Percentiles rank a stretch among this genome's conserved stretches.
phyloP scores from a whole-genome alignment of 2,888 invertebrate genomes.

The Aphrophora alni region DNA sequence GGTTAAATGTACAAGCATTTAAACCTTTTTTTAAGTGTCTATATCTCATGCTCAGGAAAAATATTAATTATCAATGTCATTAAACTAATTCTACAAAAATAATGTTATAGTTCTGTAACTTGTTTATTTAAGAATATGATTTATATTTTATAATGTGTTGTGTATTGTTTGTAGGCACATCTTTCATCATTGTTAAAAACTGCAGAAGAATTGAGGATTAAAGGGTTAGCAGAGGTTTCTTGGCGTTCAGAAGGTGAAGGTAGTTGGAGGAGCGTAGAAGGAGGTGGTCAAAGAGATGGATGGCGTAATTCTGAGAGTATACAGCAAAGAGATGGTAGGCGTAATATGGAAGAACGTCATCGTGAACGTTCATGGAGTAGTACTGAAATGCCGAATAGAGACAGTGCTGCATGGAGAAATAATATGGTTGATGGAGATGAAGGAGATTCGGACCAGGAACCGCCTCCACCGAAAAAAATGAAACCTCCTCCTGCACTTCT shows the following conservation, averaged over 20 bases:
- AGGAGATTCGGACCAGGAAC: slow-evolving; percentile 38
- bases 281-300: slow-evolving; percentile 10
- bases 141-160: too few species aligned
- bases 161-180: slow-evolving; percentile 80
- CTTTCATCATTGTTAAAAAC: slow-evolving; percentile 87
- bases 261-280: slow-evolving; percentile 52
- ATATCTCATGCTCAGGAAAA: too few species aligned
- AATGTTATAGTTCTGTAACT: too few species aligned
- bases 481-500: slow-evolving; percentile 55
- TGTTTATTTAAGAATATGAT: too few species aligned
- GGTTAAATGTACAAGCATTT: too few species aligned
- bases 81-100: too few species aligned
- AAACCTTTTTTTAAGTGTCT: too few species aligned
- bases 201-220: slow-evolving; percentile 90
- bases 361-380: not conserved
- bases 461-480: slow-evolving; percentile 62
- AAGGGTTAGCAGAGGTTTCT: slow-evolving; percentile 89
- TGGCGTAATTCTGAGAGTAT: not conserved
- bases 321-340: not conserved
- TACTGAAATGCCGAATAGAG: not conserved
- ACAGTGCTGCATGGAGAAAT: not conserved
- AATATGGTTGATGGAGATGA: slow-evolving; percentile 3
- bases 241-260: slow-evolving; percentile 71
- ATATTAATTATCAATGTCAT: too few species aligned
- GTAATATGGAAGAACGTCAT: not conserved